Evolutionary conservation across 1,140 invertebrate species (phyloP).

Genomic region (Ruditapes philippinarum): DNA sequence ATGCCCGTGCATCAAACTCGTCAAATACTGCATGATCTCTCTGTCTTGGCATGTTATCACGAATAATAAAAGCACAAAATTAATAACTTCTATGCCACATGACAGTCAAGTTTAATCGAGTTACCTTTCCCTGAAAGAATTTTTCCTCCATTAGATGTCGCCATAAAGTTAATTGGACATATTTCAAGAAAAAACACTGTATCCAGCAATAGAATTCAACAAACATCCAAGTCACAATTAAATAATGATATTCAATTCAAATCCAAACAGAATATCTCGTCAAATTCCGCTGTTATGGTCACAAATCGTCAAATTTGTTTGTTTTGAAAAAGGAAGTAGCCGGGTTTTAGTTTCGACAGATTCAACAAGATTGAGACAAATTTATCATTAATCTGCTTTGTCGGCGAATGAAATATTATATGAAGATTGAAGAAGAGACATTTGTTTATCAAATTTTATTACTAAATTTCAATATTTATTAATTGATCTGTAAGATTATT

Average conservation of each 20-base stretch:
- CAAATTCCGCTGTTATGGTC: constrained; percentile 48
- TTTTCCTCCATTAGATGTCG: constrained; percentile 62
- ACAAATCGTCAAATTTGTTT: constrained; percentile 3
- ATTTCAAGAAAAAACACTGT: not conserved
- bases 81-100: constrained; percentile 48
- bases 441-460: constrained; percentile 52
- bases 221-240: not conserved
- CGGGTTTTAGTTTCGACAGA: constrained; percentile 44
- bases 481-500: constrained; percentile 50
- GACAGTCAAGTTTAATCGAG: constrained; percentile 26
- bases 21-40: constrained; percentile 68
- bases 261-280: not conserved
- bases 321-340: constrained; percentile 51
- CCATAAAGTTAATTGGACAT: not conserved
- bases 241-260: not conserved
- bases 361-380: not conserved
- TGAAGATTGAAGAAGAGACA: constrained; percentile 29
- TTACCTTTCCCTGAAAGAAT: constrained; percentile 56
- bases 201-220: not conserved
- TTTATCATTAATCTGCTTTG: not conserved
- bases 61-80: constrained; percentile 9
- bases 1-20: constrained; percentile 83
- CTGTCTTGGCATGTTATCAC: constrained; percentile 74
- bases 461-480: constrained; percentile 23
- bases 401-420: constrained; percentile 34